Evolutionary conservation across 2,113 vertebrate species (phyloP).

Genomic region (Pangasianodon hypophthalmus): DNA sequence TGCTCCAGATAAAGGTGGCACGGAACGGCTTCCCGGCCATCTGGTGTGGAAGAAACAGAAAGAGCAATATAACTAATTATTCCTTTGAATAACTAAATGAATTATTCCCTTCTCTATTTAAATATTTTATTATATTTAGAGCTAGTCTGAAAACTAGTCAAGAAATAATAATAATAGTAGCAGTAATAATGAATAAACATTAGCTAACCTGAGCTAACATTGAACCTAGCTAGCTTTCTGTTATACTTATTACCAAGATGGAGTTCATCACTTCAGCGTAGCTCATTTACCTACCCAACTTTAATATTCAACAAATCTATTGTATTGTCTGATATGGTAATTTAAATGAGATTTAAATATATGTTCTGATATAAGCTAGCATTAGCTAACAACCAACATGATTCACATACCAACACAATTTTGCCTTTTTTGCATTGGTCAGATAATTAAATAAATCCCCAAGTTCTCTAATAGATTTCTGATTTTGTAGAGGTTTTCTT

Average conservation of each 20-base stretch:
- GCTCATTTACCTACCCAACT: background rate
- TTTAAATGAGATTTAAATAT: background rate
- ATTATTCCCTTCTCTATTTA: background rate
- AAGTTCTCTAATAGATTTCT: background rate
- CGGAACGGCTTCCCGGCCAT: constrained; percentile 92
- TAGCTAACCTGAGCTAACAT: background rate
- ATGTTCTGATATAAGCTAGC: background rate
- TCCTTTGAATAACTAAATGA: background rate
- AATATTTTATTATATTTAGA: background rate
- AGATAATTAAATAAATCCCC: background rate
- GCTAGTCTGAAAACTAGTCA: background rate
- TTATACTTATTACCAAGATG: background rate
- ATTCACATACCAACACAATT: background rate
- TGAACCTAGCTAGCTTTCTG: background rate
- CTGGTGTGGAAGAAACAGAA: constrained; percentile 63
- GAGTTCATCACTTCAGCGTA: background rate
- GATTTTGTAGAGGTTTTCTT: background rate
- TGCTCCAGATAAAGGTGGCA: constrained; percentile 92
- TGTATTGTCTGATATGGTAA: background rate
- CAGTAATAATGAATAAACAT: background rate
- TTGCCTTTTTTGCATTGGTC: background rate
- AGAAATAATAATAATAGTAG: background rate
- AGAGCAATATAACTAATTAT: background rate
- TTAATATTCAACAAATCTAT: background rate
- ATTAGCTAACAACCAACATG: background rate